Base-by-base conservation (phyloP, 1,140 invertebrate genomes). In the Bombus terrestris region DNA sequence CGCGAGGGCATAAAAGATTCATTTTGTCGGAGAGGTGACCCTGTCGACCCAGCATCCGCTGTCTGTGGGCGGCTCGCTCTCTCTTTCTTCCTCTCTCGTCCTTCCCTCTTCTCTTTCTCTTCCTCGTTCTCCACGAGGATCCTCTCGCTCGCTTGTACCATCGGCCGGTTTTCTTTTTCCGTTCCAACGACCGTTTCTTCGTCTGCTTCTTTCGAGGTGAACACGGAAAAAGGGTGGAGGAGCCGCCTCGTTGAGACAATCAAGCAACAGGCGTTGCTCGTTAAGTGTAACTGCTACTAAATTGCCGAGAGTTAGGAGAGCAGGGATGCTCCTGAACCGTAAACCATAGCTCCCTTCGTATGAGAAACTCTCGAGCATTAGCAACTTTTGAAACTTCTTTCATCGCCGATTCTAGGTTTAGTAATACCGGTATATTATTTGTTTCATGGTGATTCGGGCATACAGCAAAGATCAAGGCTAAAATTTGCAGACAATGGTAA, bases 21-120 rank as follows among this genome's bases (percentile, higher is more conserved):
- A 90, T 90, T 90, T 90, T 90, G 81, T 68, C 81, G 72, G 76
- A 85, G 88, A 90, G 89, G 86, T 89, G 90, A 91, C 90, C 90
- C 89, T 81, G 85, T 80, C 89, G 90, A 91, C 90, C 90, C 89
- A 81, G 87, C 90, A 91, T 91, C 90, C 90, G 90, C 88, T 90
- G 89, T 83, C 84, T 71, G 90, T 91, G 85, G 90, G 90, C 90
- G 89, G 81, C 68, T 86, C 78, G 41, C 47, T 64, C 71, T 72
- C 62, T 69, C 53, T 25, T 13, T 68, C 28, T 37, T 2, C 37
- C 39, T 35, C 59, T 66, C 39, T 75, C n/a, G 1, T 37, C 15
- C 25, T 8, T 15, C 57, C 41, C 66, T 53, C 59, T 37, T 41
- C 39, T 47, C 43, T 77, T 18, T 87, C 73, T 32, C 71, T 81